phyloP scores from a whole-genome alignment of 2,797 vertebrate species.

The Ctenopoma kingsleyae region DNA sequence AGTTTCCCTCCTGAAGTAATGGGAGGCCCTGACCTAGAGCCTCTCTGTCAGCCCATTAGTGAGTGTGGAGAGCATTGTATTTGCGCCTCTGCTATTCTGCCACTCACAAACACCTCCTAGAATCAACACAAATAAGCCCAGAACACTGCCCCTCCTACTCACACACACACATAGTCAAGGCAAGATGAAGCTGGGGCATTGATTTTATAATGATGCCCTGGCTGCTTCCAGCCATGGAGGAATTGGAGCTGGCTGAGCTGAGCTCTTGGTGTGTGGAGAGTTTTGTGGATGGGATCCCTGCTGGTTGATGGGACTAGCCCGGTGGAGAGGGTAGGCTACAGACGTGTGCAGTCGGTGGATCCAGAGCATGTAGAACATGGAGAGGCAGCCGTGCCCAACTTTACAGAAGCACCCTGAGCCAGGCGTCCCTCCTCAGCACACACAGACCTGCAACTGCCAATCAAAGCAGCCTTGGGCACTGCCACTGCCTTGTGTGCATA shows the following conservation, averaged over 20 bases:
- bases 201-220: conserved; percentile 85
- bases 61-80: conserved; percentile 70
- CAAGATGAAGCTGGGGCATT: conserved; percentile 79
- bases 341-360: conserved; percentile 70
- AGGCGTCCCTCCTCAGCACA: conserved; percentile 79
- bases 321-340: conserved; percentile 68
- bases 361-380: conserved; percentile 79
- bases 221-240: conserved; percentile 78
- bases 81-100: conserved; percentile 70
- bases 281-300: conserved; percentile 72
- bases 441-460: conserved; percentile 88
- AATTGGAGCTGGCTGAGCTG: conserved; percentile 79
- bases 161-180: conserved; percentile 54
- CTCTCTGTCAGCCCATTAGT: conserved; percentile 81
- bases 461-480: conserved; percentile 86
- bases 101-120: conserved; percentile 77
- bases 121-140: conserved; percentile 82
- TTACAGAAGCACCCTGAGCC: conserved; percentile 79
- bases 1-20: conserved; percentile 79
- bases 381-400: conserved; percentile 78
- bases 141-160: conserved; percentile 63
- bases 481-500: conserved; percentile 85
- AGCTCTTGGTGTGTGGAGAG: conserved; percentile 75
- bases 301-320: conserved; percentile 62
- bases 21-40: conserved; percentile 80